Conservation (phyloP, 2,113 vertebrate species). For the Lathamus discolor region DNA sequence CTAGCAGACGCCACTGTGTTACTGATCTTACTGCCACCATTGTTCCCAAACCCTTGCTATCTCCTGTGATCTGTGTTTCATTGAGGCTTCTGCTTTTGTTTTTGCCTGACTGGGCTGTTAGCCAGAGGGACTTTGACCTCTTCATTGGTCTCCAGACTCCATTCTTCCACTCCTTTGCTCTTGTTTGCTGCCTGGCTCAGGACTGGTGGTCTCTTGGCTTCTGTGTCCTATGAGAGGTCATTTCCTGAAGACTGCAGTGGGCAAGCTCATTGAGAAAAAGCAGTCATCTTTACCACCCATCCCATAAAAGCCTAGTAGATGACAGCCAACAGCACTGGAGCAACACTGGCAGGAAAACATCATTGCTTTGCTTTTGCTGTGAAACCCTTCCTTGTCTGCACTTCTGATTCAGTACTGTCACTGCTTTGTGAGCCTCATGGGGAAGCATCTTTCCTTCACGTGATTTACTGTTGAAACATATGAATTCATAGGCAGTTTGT, state of each 20-base stretch:
- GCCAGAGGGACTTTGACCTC: background rate
- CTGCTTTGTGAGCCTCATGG: background rate
- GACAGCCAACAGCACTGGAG: background rate
- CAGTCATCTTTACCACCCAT: background rate
- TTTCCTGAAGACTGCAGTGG: background rate
- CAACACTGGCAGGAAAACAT: background rate
- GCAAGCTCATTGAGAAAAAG: background rate
- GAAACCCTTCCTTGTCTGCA: background rate
- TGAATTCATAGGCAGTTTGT: background rate
- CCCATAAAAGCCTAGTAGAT: background rate
- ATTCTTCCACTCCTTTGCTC: background rate
- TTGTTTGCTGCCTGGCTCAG: background rate
- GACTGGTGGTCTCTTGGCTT: background rate
- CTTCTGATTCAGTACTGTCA: background rate
- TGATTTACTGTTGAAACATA: background rate
- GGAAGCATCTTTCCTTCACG: background rate
- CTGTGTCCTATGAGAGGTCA: background rate
- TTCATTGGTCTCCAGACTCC: background rate
- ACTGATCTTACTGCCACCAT: background rate
- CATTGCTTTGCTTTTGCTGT: background rate
- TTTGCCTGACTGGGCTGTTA: background rate
- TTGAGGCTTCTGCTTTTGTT: background rate
- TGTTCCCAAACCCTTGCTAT: background rate
- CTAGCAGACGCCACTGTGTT: background rate
- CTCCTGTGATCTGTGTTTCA: background rate